These are phyloP conservation scores for Electrona antarctica DNA, from an alignment of 2,113 vertebrate genomes.

Conservation along the genomic window DNA sequence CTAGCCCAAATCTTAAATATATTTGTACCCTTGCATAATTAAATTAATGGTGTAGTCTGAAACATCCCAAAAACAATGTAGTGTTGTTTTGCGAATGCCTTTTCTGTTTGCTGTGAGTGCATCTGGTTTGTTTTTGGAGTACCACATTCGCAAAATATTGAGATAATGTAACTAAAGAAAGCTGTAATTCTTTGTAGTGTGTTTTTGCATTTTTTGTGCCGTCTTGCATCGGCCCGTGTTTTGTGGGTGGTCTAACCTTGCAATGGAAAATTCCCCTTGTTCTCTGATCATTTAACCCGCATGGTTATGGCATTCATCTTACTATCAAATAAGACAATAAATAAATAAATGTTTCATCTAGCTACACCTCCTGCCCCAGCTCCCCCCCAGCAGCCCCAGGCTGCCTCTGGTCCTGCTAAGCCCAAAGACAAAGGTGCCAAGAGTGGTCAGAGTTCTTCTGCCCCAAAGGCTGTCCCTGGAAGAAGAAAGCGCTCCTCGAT, in stretches of 20 bases:
- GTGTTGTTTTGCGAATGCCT: neutral
- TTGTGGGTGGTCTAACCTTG: slow-evolving; percentile 39
- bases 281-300: slow-evolving; percentile 64
- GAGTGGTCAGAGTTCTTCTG: slow-evolving; percentile 62
- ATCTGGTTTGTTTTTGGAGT: neutral
- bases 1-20: no score
- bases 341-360: slow-evolving; percentile 65
- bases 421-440: slow-evolving; percentile 79
- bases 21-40: no score
- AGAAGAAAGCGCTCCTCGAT: slow-evolving; percentile 77
- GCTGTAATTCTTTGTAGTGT: slow-evolving; percentile 18
- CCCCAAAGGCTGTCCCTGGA: slow-evolving; percentile 77
- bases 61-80: neutral
- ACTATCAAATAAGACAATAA: slow-evolving; percentile 13
- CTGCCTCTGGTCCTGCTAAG: slow-evolving; percentile 75
- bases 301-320: slow-evolving; percentile 51
- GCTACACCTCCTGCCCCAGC: slow-evolving; percentile 80
- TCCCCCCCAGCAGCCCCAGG: slow-evolving; percentile 70
- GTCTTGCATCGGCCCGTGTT: slow-evolving; percentile 30
- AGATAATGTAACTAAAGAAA: slow-evolving; percentile 22
- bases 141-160: no score
- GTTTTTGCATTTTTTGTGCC: slow-evolving; percentile 36
- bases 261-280: slow-evolving; percentile 35
- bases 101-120: slow-evolving; percentile 1
- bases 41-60: neutral